Percentiles rank a stretch among this genome's conserved stretches.
These are phyloP conservation scores for Gavia stellata DNA, from an alignment of 2,113 vertebrate species.

Conservation along the genomic window DNA sequence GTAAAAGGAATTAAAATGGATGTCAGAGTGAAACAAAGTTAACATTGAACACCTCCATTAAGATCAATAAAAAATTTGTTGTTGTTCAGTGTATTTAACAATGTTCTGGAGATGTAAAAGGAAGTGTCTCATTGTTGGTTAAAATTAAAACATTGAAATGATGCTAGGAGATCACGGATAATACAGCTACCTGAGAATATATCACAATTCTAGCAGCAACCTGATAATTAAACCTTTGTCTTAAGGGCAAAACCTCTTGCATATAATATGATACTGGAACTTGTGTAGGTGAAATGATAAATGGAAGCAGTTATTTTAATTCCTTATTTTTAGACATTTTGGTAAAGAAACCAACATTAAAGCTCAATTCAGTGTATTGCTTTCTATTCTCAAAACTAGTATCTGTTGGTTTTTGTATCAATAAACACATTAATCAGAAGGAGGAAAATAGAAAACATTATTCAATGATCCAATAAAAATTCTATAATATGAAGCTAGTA, in stretches of 20 bases:
- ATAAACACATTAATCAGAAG: constrained; percentile 43
- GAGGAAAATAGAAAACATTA: constrained; percentile 25
- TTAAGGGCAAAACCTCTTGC: background rate
- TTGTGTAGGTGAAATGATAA: constrained; percentile 26
- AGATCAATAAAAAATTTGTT: constrained; percentile 7
- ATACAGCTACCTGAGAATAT: background rate
- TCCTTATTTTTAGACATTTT: background rate
- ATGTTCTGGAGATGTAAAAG: background rate
- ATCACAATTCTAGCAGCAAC: background rate
- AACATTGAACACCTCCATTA: background rate
- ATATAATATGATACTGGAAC: background rate
- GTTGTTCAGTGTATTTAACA: constrained; percentile 3
- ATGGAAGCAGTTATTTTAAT: constrained; percentile 19
- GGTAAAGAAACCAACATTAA: background rate
- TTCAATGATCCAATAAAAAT: constrained; percentile 38
- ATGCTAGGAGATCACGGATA: background rate
- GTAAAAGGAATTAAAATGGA: constrained; percentile 14
- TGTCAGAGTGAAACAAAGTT: background rate
- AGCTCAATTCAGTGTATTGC: background rate
- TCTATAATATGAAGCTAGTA: background rate
- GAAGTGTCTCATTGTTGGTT: background rate
- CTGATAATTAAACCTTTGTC: constrained; percentile 25
- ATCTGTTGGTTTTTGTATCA: constrained; percentile 23
- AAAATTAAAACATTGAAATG: constrained; percentile 14
- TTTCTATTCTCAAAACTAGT: constrained; percentile 1